Conservation (phyloP, 1,140 invertebrate species). For the Bathynomus jamesi region DNA sequence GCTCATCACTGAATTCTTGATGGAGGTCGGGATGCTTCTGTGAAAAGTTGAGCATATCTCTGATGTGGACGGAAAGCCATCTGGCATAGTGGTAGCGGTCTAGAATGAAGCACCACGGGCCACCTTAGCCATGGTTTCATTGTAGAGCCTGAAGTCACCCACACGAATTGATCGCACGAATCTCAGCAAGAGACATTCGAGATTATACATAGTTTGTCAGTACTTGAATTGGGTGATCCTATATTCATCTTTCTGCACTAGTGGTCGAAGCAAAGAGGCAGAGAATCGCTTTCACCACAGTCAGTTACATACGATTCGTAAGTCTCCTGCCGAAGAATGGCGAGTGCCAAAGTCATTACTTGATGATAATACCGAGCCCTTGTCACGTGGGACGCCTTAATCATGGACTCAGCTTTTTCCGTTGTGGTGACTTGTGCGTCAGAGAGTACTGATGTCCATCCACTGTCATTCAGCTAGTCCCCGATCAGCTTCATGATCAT, state of each 20-base stretch:
- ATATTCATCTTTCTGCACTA: too few relatives aligned
- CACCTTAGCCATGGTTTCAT: neutral
- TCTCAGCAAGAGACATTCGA: slow-evolving; percentile 11
- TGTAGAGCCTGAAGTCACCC: neutral
- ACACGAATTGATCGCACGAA: slow-evolving; percentile 6
- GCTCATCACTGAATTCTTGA: neutral
- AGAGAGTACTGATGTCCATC: neutral
- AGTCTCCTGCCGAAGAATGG: too few relatives aligned
- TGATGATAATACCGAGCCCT: neutral
- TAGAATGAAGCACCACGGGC: slow-evolving; percentile 20
- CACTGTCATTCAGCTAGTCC: neutral
- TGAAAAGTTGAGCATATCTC: slow-evolving; percentile 19
- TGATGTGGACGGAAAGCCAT: slow-evolving; percentile 18
- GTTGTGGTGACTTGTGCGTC: neutral
- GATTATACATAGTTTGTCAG: too few relatives aligned
- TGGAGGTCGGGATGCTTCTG: neutral
- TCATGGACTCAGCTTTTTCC: neutral
- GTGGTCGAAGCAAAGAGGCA: too few relatives aligned
- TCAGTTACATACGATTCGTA: too few relatives aligned
- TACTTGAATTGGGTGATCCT: too few relatives aligned
- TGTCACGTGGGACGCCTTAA: neutral
- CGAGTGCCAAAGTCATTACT: neutral
- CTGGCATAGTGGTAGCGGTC: slow-evolving; percentile 23
- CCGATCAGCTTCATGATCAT: neutral
- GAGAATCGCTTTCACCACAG: too few relatives aligned